A percentile compares a stretch with the other conserved stretches of the same genome.
Evolutionary conservation across 2,888 invertebrate species (phyloP).

Genomic region (Microctonus hyperodae): DNA sequence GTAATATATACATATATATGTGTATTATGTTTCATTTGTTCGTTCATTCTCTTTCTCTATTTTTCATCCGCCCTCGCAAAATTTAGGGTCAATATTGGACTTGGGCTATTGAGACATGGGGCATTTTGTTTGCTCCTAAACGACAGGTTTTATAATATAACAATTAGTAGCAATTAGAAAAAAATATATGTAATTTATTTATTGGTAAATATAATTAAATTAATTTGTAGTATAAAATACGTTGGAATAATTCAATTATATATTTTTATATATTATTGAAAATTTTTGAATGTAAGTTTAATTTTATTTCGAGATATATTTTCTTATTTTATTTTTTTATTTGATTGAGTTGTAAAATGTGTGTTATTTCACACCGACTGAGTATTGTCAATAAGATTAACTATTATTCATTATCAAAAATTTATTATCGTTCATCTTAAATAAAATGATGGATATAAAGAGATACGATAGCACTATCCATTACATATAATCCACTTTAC

Average conservation of each 20-base stretch:
- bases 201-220: conserved; percentile 29
- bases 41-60: conserved; percentile 35
- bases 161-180: conserved; percentile 60
- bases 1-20: conserved; percentile 37
- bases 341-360: conserved; percentile 31
- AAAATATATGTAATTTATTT: background rate
- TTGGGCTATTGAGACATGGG: conserved; percentile 55
- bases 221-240: background rate
- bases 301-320: background rate
- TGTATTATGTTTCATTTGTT: conserved; percentile 57
- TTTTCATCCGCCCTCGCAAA: conserved; percentile 36
- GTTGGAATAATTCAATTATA: conserved; percentile 7
- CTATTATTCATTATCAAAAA: conserved; percentile 38
- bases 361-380: conserved; percentile 54
- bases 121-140: conserved; percentile 57
- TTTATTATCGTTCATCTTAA: conserved; percentile 13
- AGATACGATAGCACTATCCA: conserved; percentile 52
- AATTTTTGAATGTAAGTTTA: background rate
- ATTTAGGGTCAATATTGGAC: conserved; percentile 59
- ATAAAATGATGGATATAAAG: conserved; percentile 39
- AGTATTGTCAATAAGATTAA: conserved; percentile 21
- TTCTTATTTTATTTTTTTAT: background rate
- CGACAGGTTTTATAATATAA: conserved; percentile 45
- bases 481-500: conserved; percentile 59
- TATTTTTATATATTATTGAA: background rate